Evolutionary conservation across 92 coral and sea anemone genomes (phyloP), one percentile per base, ranked within the genome.

Genomic region (Isaurus tuberculatus): DNA sequence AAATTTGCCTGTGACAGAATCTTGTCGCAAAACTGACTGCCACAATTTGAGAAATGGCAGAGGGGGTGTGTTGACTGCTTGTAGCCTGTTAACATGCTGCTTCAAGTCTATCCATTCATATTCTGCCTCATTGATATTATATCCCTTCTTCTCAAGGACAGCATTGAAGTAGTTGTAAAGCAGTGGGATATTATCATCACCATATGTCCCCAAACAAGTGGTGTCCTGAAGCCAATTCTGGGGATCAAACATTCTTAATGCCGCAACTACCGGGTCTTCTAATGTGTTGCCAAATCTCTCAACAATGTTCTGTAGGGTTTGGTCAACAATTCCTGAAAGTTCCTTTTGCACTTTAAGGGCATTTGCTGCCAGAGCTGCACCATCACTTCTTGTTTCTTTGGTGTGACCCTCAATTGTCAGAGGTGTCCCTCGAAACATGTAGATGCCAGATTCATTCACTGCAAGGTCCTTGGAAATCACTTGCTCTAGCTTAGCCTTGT

Each of bases 381-480:
- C 55, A 70, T 70, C 75, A 70, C 75, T 70, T n/a, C 75, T 70
- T 36, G 53, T 70, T 70, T 37, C 75, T 70, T 32, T 70, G 75
- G 75, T 70, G 53, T 70, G 75, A 33, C 75, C 75, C 53, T 70
- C 75, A 70, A 40, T 70, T 40, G 55, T 42, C 58, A 42, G 75
- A 7, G 33, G n/a, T 16, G 26, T 40, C 75, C 75, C 28, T 36
- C 33, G 14, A 36, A 70, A 42, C 75, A 70, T 70, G 55, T 70
- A 65, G 75, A 70, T 70, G 30, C 26, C 75, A 70, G 34, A 34
- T 69, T 34, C 49, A 34, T n/a, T 69, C 49, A 32, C 40, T 36
- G 73, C 40, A 27, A 34, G 73, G 23, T 69, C 73, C 51, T 36
- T 69, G 73, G 51, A 19, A 22, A 69, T 36, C 73, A 19, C 73